These are phyloP conservation scores for Dolichomitus sp. DNA, from an alignment of 2,888 invertebrate genomes.

Conservation along the genomic window DNA sequence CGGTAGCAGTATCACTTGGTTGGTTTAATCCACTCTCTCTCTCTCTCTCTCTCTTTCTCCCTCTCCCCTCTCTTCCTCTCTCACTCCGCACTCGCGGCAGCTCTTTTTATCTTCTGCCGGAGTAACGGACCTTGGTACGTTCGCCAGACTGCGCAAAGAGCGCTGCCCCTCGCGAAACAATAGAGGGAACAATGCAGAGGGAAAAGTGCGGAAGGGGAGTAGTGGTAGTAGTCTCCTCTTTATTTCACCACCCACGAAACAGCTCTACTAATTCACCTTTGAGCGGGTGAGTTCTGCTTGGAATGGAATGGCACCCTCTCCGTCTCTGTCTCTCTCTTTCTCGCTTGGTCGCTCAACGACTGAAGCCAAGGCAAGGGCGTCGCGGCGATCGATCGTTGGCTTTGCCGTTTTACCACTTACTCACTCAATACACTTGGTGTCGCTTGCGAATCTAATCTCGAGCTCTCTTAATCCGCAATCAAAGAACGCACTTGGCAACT, in stretches of 20 bases:
- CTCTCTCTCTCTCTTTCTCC: slow-evolving; percentile 17
- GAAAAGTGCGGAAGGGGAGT: slow-evolving; percentile 48
- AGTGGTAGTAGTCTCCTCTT: not conserved
- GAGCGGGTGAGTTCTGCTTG: slow-evolving; percentile 15
- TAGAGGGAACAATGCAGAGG: slow-evolving; percentile 49
- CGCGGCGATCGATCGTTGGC: slow-evolving; percentile 67
- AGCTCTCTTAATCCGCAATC: slow-evolving; percentile 41
- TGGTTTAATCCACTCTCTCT: slow-evolving; percentile 10
- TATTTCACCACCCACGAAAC: slow-evolving; percentile 62
- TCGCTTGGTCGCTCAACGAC: slow-evolving; percentile 30
- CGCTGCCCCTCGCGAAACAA: slow-evolving; percentile 33
- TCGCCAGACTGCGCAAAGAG: slow-evolving; percentile 33
- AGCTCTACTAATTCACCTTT: slow-evolving; percentile 19
- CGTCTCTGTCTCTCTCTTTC: slow-evolving; percentile 33
- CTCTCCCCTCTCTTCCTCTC: slow-evolving; percentile 21
- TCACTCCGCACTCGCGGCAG: slow-evolving; percentile 26
- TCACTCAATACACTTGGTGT: slow-evolving; percentile 48
- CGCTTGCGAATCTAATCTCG: slow-evolving; percentile 45
- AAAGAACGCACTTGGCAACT: slow-evolving; percentile 50
- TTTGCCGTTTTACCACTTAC: slow-evolving; percentile 45
- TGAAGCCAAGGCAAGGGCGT: slow-evolving; percentile 64
- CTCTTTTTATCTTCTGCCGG: slow-evolving; percentile 43
- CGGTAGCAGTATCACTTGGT: slow-evolving; percentile 36
- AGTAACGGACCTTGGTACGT: slow-evolving; percentile 65
- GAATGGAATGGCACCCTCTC: slow-evolving; percentile 19